These are phyloP conservation scores for Actias luna DNA, from an alignment of 2,888 invertebrate genomes.

Conservation along the genomic window DNA sequence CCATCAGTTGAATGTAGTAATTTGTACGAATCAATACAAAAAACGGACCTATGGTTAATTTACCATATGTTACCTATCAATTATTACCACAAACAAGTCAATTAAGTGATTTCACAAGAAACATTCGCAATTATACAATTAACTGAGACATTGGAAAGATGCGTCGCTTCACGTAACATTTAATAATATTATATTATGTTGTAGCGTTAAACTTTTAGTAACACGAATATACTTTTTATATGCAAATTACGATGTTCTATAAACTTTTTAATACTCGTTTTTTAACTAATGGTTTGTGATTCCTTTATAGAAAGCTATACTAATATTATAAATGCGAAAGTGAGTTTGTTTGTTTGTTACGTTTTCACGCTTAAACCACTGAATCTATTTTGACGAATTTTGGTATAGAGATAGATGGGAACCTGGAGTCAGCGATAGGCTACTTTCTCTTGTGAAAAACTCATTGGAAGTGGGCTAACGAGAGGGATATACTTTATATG, in stretches of 20 bases:
- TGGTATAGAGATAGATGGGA: too few relatives aligned
- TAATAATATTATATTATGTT: too few relatives aligned
- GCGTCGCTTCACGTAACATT: slow-evolving; percentile 6
- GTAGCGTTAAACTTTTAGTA: not conserved
- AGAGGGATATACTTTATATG: too few relatives aligned
- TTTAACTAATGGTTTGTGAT: not conserved
- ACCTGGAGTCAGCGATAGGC: too few relatives aligned
- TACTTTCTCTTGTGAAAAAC: too few relatives aligned
- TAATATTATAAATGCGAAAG: not conserved
- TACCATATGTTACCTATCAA: slow-evolving; percentile 7
- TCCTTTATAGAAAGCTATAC: not conserved
- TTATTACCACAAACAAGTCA: slow-evolving; percentile 6
- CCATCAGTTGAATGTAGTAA: not conserved
- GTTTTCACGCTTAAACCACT: too few relatives aligned
- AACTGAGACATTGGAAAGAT: slow-evolving; percentile 8
- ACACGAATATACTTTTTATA: not conserved
- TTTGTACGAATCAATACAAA: not conserved
- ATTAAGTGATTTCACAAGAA: slow-evolving; percentile 6
- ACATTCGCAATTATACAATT: slow-evolving; percentile 11
- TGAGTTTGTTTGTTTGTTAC: too few relatives aligned
- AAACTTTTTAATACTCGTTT: not conserved
- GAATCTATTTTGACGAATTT: too few relatives aligned
- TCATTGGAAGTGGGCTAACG: too few relatives aligned
- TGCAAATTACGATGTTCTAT: not conserved
- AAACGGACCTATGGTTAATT: not conserved